Evolutionary conservation across 2,113 vertebrate genomes (phyloP), one percentile per base, ranked within the genome.

Genomic region (Mobula hypostoma): DNA sequence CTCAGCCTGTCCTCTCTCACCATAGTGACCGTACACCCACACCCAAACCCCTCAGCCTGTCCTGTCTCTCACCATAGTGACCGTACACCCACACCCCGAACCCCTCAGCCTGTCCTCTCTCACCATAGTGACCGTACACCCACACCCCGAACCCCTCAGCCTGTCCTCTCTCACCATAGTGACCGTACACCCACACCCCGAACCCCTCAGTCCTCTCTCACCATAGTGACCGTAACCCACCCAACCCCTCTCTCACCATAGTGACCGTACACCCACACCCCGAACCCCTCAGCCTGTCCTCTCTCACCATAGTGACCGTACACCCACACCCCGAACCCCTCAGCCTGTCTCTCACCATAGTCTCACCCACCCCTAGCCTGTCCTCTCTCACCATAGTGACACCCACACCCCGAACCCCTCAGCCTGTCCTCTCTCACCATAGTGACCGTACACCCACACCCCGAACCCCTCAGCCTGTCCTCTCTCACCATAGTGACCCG

Each of bases 11-110:
- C 32, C 74, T 14, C 19, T 36, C 96, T 95, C 95, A 99, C 98
- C 98, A 32, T 99, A 99, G 94, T 99, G 98, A 36, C 36, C 36
- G 36, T 36, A 36, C 36, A 36, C 36, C 36, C 36, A 36, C 0
- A 36, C 36, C 36, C 36, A 3, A 0, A 11, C 21, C 87, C 32
- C 11, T 9, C 6, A 17, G 14, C 4, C 2, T 2, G 1, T 19
- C 32, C 74, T 29, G n/a, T n/a, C 19, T 36, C 96, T 95, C 95
- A 99, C 98, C 98, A 32, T 99, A 99, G 94, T 99, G 98, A 36
- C 36, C 36, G 36, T 36, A 36, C 36, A 36, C 36, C 36, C 66
- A 68, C 66, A 68, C 15, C 66, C 66, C 3, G n/a, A 0, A 11
- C 21, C 87, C 32, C 11, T 9, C 6, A 17, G 14, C 4, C 2